phyloP scores from a whole-genome alignment of 2,113 vertebrate species.

The Dromiciops gliroides region DNA sequence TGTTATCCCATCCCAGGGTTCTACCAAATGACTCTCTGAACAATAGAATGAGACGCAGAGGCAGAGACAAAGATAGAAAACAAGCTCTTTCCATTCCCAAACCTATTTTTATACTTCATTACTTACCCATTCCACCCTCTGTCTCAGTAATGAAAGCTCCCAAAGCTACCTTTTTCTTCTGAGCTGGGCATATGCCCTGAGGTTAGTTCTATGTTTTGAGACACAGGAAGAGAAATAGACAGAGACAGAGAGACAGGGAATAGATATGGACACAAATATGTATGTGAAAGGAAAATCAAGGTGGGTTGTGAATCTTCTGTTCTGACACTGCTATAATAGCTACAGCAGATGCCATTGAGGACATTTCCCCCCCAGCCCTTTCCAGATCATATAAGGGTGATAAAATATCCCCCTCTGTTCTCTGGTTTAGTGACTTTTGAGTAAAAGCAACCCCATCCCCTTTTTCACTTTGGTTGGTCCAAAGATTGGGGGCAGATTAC shows the following conservation, averaged over 20 bases:
- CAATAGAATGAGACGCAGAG: too few species aligned
- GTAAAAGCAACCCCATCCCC: neutral
- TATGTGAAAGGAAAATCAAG: too few species aligned
- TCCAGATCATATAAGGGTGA: too few species aligned
- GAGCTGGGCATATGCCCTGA: neutral
- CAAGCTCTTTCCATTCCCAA: too few species aligned
- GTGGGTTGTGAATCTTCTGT: too few species aligned
- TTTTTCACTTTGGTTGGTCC: neutral
- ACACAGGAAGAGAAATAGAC: neutral
- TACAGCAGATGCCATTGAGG: too few species aligned
- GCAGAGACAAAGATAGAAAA: too few species aligned
- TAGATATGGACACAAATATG: too few species aligned
- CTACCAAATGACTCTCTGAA: neutral
- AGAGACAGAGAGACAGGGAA: fast-evolving
- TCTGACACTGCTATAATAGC: too few species aligned
- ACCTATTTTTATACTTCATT: too few species aligned
- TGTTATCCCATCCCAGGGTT: neutral
- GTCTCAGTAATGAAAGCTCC: neutral
- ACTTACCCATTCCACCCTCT: neutral
- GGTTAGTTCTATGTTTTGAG: neutral
- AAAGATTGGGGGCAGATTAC: neutral
- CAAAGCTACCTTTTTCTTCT: neutral
- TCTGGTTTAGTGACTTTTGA: neutral
- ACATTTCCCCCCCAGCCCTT: too few species aligned
- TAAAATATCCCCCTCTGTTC: neutral